A percentile compares a stretch with the other conserved stretches of the same genome.
Evolutionary conservation across 2,888 invertebrate genomes (phyloP).

Genomic region (Dusona sp.): DNA sequence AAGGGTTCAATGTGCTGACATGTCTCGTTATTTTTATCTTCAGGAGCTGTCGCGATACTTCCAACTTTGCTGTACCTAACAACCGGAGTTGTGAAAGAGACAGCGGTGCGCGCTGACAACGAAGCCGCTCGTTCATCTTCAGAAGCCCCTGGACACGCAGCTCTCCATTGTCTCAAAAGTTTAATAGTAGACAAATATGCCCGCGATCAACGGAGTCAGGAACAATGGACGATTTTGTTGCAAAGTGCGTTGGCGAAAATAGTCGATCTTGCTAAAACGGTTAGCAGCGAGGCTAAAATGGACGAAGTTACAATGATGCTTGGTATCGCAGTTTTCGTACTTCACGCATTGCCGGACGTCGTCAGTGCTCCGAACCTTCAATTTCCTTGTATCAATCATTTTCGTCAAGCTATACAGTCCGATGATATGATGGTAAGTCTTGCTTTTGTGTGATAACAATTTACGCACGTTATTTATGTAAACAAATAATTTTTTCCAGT

Average conservation of each 20-base stretch:
- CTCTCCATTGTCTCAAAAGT: slow-evolving; percentile 91
- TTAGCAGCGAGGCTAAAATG: slow-evolving; percentile 90
- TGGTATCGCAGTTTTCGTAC: slow-evolving; percentile 94
- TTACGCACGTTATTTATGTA: too few species aligned
- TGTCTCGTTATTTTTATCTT: slow-evolving; percentile 15
- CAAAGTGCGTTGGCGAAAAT: slow-evolving; percentile 96
- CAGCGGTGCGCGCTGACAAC: slow-evolving; percentile 88
- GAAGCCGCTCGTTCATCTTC: slow-evolving; percentile 88
- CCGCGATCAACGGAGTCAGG: slow-evolving; percentile 87
- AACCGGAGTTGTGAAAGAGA: slow-evolving; percentile 95
- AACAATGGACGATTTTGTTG: slow-evolving; percentile 92
- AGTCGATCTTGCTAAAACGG: slow-evolving; percentile 95
- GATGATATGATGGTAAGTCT: slow-evolving; percentile 86
- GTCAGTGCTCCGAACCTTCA: slow-evolving; percentile 92
- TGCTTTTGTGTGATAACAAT: background rate
- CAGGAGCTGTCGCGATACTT: slow-evolving; percentile 93
- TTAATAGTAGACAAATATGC: slow-evolving; percentile 89
- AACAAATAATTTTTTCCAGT: too few species aligned
- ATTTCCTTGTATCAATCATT: slow-evolving; percentile 96
- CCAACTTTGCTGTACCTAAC: slow-evolving; percentile 97
- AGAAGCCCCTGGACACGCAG: slow-evolving; percentile 90
- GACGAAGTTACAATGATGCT: slow-evolving; percentile 95
- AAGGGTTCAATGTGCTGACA: background rate
- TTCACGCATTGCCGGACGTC: slow-evolving; percentile 92
- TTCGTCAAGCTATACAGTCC: slow-evolving; percentile 92